A percentile compares a stretch with the other conserved stretches of the same genome.
phyloP scores from a whole-genome alignment of 2,113 vertebrate genomes.

The Crotalus tigris region DNA sequence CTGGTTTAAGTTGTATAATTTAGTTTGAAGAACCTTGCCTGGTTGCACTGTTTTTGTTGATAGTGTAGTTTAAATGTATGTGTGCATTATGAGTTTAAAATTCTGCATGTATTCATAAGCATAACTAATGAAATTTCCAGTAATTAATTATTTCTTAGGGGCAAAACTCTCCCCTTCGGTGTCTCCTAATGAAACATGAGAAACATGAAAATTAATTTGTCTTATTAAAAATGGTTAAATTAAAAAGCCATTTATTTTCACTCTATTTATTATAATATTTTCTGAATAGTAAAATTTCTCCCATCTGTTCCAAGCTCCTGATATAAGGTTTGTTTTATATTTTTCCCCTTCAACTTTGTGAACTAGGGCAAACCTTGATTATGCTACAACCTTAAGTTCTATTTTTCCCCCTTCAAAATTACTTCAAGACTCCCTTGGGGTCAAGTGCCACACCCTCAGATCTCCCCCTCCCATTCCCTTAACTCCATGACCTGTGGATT shows the following conservation, averaged over 20 bases:
- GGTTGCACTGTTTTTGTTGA: not conserved
- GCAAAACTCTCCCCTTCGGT: constrained; percentile 52
- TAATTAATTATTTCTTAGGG: constrained; percentile 63
- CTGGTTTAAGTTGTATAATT: not conserved
- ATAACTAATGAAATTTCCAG: constrained; percentile 60
- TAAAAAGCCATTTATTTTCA: constrained; percentile 62
- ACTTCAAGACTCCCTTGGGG: constrained; percentile 67
- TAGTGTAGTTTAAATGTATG: not conserved
- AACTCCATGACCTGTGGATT: constrained; percentile 68
- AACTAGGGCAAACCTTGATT: constrained; percentile 57
- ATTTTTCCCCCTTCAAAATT: constrained; percentile 51
- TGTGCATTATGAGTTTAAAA: not conserved
- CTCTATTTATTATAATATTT: constrained; percentile 35
- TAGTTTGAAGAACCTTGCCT: too few relatives aligned
- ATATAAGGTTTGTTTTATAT: constrained; percentile 17
- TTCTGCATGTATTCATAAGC: constrained; percentile 39
- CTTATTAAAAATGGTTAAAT: constrained; percentile 61
- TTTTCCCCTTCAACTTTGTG: constrained; percentile 30
- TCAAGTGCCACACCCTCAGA: constrained; percentile 56
- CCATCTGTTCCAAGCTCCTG: constrained; percentile 39
- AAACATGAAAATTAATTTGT: constrained; percentile 65
- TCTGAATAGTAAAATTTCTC: constrained; percentile 44
- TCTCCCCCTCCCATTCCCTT: not conserved
- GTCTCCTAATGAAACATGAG: constrained; percentile 49
- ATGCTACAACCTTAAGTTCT: constrained; percentile 52